Evolutionary conservation across 2,113 vertebrate genomes (phyloP), one percentile per base, ranked within the genome.

Genomic region (Anguilla rostrata): DNA sequence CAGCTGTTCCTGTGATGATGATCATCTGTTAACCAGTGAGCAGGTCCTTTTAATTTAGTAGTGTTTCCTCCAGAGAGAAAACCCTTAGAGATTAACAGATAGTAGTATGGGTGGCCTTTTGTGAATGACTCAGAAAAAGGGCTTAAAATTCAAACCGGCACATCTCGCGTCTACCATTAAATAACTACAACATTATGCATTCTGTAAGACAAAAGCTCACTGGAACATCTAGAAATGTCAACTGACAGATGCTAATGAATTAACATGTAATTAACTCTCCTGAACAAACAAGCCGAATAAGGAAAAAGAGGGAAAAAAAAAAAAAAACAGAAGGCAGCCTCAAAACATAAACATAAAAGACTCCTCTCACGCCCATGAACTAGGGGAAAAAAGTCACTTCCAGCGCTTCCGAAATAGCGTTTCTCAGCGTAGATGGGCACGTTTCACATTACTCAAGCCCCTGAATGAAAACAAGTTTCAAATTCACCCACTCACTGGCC

Each of bases 251-350:
- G 60, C 3, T 20, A 26, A 66, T 66, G 60, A 22, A 66, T 66
- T 66, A 20, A 26, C 80, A 81, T 41, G 39, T 5, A 81, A 81
- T 49, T 43, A 75, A n/a, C 26, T 66, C 20, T 22, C 80, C 15
- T 18, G 53, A 11, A 29, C 40, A 53, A 7, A 82, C 22, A 80
- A 16, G 39, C 66, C 49, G 12, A 39, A 39, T 34, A 34, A 34
- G 34, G 34, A 34, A 34, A 34, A 34, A 34, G 34, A 34, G 34
- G 34, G n/a, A 39, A 82, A 78, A 82, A 53, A 43, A 85, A 86
- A 87, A 84, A 9, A 83, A 90, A 81, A 90, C 85, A 49, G 83
- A 86, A 84, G 75, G 87, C 89, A 84, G 6, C 16, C 39, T 18
- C 41, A 43, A 81, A 81, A 41, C 78, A 39, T 39, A 80, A 39